Base-by-base conservation (phyloP, 2,888 invertebrate species). In the Oxytorus armatus region DNA sequence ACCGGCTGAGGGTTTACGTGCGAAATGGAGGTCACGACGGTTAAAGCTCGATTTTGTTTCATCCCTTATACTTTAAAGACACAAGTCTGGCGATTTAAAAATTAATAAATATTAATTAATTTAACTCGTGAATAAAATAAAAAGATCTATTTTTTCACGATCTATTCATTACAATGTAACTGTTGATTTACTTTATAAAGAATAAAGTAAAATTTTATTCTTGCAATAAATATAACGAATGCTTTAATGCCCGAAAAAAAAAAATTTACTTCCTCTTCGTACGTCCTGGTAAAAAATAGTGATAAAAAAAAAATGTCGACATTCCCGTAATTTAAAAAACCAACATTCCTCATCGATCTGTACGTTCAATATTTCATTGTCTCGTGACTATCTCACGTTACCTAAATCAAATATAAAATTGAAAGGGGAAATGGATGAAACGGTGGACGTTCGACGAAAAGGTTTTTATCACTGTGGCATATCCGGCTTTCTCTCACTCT, bases 381-480 rank as follows among this genome's bases (percentile, higher is more conserved):
- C 18, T 16, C 4, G 11, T 49, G 11, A 36, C 44, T 47, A 57
- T 39, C 29, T 33, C 29, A 44, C 42, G 14, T n/a, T 23, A 51
- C 14, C 11, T n/a, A 33, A 33, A 44, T 73, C 42, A 33, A 63
- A 73, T 63, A 23, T 25, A 51, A 51, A 69, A 33, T 47, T 36
- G 55, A 2, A 63, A 18, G 25, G 29, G 59, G 23, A 59, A 25
- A 44, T 36, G 51, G 59, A 11, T 21, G 59, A 51, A 25, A 61
- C 42, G 33, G 29, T 69, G 23, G 39, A 69, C 44, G 61, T 33
- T 23, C 69, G 47, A 57, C 36, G 55, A 69, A 70, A 65, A 36
- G 21, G 57, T 75, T 66, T 74, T 42, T 69, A 75, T 57, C 18
- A 59, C 59, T 68, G 42, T 29, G 42, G 53, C 53, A 74, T 61